phyloP scores from a whole-genome alignment of 2,888 invertebrate species.

The Coelogynopora nodosa region DNA sequence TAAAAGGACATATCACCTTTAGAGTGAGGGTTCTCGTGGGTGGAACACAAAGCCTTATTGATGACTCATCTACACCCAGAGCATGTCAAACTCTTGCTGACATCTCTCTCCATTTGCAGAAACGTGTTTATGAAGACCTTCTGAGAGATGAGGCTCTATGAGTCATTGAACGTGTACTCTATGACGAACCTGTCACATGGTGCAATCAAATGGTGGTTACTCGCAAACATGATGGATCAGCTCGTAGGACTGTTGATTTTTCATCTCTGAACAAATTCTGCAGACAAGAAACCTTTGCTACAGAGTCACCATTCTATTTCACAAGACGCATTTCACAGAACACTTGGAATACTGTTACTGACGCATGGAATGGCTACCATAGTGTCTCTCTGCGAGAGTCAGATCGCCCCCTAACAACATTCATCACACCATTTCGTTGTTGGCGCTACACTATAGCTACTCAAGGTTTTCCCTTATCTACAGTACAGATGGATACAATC shows the following conservation, averaged over 20 bases:
- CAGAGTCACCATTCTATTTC: conserved; percentile 45
- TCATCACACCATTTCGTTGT: conserved; percentile 47
- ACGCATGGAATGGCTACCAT: conserved; percentile 48
- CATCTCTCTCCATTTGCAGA: conserved; percentile 12
- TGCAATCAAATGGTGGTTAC: conserved; percentile 8
- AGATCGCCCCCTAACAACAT: conserved; percentile 44
- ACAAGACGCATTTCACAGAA: conserved; percentile 47
- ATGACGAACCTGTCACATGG: conserved; percentile 18
- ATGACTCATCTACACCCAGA: conserved; percentile 30
- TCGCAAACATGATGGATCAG: not conserved
- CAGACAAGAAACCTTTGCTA: not conserved
- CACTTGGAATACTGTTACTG: conserved; percentile 47
- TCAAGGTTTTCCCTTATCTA: conserved; percentile 45
- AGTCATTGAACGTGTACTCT: not conserved
- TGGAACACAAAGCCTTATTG: not conserved
- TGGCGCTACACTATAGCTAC: conserved; percentile 48
- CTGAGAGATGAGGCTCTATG: conserved; percentile 11
- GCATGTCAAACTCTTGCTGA: conserved; percentile 26
- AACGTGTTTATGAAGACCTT: not conserved
- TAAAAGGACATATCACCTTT: not conserved
- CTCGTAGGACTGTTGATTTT: not conserved
- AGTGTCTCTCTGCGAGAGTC: conserved; percentile 47
- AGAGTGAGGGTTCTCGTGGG: conserved; percentile 4
- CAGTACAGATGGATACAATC: conserved; percentile 48
- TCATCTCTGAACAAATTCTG: not conserved